Evolutionary conservation across 35 echinoderm and acorn worm species (phyloP).

Genomic region (Lytechinus variegatus): DNA sequence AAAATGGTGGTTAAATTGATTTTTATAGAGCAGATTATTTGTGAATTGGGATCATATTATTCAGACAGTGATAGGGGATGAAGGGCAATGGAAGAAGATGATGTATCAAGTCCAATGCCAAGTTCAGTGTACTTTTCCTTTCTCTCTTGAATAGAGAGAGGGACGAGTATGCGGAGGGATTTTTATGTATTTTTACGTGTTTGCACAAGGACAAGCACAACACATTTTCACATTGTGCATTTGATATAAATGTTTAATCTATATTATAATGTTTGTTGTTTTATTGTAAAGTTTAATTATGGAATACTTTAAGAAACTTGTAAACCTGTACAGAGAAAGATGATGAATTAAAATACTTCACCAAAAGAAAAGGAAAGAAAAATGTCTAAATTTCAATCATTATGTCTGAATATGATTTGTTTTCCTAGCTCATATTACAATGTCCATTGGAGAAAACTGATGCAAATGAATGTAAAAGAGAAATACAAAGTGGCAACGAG

Average conservation of each 20-base stretch:
- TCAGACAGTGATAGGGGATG: conserved; percentile 21
- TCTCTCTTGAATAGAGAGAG: not conserved
- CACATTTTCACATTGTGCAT: conserved; percentile 22
- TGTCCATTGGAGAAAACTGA: too few species aligned
- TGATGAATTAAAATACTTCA: conserved; percentile 52
- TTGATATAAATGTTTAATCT: conserved; percentile 11
- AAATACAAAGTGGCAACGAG: too few species aligned
- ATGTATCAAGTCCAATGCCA: not conserved
- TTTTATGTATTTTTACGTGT: conserved; percentile 21
- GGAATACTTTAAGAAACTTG: conserved; percentile 39
- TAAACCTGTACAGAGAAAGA: conserved; percentile 54
- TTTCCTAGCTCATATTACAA: not conserved
- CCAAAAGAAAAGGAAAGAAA: conserved; percentile 23
- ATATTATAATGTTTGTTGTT: conserved; percentile 22
- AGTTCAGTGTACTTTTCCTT: not conserved
- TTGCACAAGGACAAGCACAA: conserved; percentile 18
- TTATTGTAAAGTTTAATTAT: conserved; percentile 46
- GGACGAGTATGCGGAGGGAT: not conserved
- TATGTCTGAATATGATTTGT: not conserved
- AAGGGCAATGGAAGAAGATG: not conserved
- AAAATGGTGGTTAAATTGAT: conserved; percentile 45
- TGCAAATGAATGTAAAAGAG: too few species aligned
- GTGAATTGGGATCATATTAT: conserved; percentile 15
- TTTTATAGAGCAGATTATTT: conserved; percentile 50
- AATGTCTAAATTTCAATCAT: not conserved